A percentile compares a stretch with the other conserved stretches of the same genome.
These are phyloP conservation scores for Apostichopus parvimensis DNA, from an alignment of 35 echinoderm and acorn worm genomes.

Conservation along the genomic window DNA sequence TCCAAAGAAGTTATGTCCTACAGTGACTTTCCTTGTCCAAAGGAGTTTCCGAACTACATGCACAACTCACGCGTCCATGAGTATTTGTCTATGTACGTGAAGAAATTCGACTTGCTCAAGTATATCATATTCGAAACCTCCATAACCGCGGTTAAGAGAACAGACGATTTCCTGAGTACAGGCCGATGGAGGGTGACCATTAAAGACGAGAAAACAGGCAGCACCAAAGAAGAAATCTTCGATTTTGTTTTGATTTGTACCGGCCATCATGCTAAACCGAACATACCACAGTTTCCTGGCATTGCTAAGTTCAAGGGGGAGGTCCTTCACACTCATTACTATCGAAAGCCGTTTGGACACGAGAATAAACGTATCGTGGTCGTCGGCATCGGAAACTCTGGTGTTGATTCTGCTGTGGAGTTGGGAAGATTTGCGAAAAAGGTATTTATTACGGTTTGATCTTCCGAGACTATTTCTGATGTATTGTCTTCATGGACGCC, in stretches of 20 bases:
- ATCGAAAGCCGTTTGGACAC: constrained; percentile 52
- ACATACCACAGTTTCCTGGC: constrained; percentile 62
- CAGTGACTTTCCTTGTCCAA: constrained; percentile 67
- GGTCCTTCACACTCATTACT: constrained; percentile 70
- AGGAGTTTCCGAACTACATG: constrained; percentile 69
- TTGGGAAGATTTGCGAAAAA: constrained; percentile 25
- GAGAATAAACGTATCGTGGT: constrained; percentile 70
- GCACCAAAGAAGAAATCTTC: constrained; percentile 39
- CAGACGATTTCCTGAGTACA: constrained; percentile 27
- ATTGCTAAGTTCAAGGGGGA: constrained; percentile 70
- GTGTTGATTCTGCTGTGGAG: constrained; percentile 72
- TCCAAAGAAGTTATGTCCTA: constrained; percentile 61
- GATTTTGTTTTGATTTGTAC: constrained; percentile 55
- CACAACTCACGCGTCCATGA: constrained; percentile 55
- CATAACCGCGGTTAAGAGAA: constrained; percentile 16
- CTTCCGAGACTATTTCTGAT: too few relatives aligned
- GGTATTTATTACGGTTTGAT: background rate
- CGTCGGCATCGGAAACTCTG: constrained; percentile 79
- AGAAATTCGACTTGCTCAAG: constrained; percentile 52
- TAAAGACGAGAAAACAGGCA: constrained; percentile 1
- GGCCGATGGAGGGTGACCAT: constrained; percentile 47
- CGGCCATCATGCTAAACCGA: constrained; percentile 57
- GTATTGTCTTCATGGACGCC: too few relatives aligned
- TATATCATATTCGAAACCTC: constrained; percentile 39
- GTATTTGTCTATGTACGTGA: constrained; percentile 52